Evolutionary conservation across 2,888 invertebrate species (phyloP).

Genomic region (Kuschelorhynchus macadamiae): DNA sequence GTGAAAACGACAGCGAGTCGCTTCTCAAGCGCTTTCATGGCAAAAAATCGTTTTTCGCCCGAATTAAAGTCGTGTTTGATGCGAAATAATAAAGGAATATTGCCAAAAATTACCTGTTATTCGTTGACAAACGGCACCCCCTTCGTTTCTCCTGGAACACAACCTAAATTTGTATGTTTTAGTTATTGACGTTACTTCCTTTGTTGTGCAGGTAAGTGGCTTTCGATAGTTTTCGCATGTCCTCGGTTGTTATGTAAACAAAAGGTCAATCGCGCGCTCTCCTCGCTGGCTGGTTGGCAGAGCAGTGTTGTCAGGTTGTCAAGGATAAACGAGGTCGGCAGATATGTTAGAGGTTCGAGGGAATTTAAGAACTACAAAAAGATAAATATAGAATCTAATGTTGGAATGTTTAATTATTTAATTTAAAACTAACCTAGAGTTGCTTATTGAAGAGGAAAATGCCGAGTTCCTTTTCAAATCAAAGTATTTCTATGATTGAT

Average conservation of each 20-base stretch:
- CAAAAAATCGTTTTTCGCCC: slow-evolving; percentile 4
- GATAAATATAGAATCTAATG: too few relatives aligned
- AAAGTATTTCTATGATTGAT: too few relatives aligned
- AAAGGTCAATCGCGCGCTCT: slow-evolving; percentile 30
- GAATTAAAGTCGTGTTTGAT: neutral
- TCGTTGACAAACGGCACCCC: neutral
- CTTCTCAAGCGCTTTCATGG: slow-evolving; percentile 35
- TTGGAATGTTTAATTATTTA: too few relatives aligned
- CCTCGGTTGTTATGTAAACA: slow-evolving; percentile 65
- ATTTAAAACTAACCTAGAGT: too few relatives aligned
- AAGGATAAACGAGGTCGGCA: too few relatives aligned
- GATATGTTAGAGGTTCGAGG: too few relatives aligned
- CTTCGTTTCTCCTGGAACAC: slow-evolving; percentile 22
- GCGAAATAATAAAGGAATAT: slow-evolving; percentile 8
- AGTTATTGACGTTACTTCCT: slow-evolving; percentile 52
- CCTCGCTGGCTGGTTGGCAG: slow-evolving; percentile 7
- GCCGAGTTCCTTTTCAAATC: too few relatives aligned
- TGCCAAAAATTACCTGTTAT: slow-evolving; percentile 9
- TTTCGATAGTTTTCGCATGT: slow-evolving; percentile 52
- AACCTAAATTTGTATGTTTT: slow-evolving; percentile 25
- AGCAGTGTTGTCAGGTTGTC: slow-evolving; percentile 27
- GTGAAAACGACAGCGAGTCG: slow-evolving; percentile 20
- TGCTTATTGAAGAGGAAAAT: too few relatives aligned
- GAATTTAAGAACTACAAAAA: too few relatives aligned
- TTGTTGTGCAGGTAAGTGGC: slow-evolving; percentile 59